These are phyloP conservation scores for Stenodera caucasica DNA, from an alignment of 2,888 invertebrate genomes.

Conservation along the genomic window DNA sequence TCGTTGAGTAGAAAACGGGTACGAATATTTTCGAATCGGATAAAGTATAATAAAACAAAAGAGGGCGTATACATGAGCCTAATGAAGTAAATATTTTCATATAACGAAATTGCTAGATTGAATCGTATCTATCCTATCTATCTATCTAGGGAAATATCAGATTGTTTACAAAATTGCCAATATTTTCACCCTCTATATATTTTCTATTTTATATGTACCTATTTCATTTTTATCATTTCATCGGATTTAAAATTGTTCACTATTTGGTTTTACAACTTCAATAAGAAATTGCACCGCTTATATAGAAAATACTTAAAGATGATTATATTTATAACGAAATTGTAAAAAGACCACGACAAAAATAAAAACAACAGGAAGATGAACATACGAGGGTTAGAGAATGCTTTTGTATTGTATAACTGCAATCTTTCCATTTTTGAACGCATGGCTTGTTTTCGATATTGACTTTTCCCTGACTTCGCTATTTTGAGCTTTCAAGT, in stretches of 20 bases:
- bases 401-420: slow-evolving; percentile 5
- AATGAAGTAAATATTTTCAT: slow-evolving; percentile 1
- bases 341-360: neutral
- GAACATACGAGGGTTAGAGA: neutral
- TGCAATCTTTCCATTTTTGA: slow-evolving; percentile 29
- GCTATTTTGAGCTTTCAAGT: slow-evolving; percentile 9
- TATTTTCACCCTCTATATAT: slow-evolving; percentile 1
- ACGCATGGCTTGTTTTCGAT: slow-evolving; percentile 33
- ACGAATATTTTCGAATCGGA: neutral
- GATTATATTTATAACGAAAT: slow-evolving; percentile 1
- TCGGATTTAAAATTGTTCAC: neutral
- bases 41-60: neutral
- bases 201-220: neutral
- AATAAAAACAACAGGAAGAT: neutral
- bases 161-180: slow-evolving; percentile 1
- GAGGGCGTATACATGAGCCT: neutral
- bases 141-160: slow-evolving; percentile 4
- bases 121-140: neutral
- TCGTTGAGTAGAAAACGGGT: neutral
- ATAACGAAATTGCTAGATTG: neutral
- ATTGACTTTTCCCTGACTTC: slow-evolving; percentile 26
- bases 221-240: neutral
- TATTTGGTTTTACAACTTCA: neutral
- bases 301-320: neutral
- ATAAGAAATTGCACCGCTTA: neutral